Evolutionary conservation across 2,888 invertebrate species (phyloP).

Genomic region (Amiota minor): DNA sequence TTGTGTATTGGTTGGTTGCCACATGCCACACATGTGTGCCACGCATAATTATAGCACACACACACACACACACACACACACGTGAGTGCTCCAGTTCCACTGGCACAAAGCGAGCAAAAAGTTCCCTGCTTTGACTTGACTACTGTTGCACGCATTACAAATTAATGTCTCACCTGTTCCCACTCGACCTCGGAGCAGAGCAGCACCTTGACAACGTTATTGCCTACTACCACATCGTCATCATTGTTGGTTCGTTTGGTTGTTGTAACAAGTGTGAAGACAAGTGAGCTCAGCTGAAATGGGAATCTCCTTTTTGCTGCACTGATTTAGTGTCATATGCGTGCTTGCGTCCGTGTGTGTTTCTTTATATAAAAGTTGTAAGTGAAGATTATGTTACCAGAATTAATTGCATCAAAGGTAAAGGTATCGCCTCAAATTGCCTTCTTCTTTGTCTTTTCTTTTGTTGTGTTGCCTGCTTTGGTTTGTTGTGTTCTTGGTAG

Average conservation of each 20-base stretch:
- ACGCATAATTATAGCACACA: background rate
- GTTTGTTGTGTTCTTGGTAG: too few species aligned
- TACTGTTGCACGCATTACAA: constrained; percentile 8
- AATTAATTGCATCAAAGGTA: constrained; percentile 67
- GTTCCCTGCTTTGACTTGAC: background rate
- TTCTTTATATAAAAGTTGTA: constrained; percentile 58
- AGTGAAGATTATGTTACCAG: constrained; percentile 68
- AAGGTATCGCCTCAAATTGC: constrained; percentile 48
- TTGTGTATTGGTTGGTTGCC: background rate
- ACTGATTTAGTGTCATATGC: constrained; percentile 61
- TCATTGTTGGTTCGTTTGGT: background rate
- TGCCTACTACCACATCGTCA: background rate
- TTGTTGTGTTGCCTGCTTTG: too few species aligned
- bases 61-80: background rate
- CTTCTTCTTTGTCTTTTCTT: too few species aligned
- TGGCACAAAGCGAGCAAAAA: background rate
- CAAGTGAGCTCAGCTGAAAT: background rate
- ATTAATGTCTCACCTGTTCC: constrained; percentile 3
- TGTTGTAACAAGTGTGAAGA: constrained; percentile 29
- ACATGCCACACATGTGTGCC: constrained; percentile 1
- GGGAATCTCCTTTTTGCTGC: constrained; percentile 29
- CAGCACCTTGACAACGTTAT: constrained; percentile 14
- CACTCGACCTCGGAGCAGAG: background rate
- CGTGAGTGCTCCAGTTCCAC: background rate
- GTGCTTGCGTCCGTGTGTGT: background rate